Evolutionary conservation across 53 echinoderm and acorn worm species (phyloP).

Genomic region (Astropecten irregularis): DNA sequence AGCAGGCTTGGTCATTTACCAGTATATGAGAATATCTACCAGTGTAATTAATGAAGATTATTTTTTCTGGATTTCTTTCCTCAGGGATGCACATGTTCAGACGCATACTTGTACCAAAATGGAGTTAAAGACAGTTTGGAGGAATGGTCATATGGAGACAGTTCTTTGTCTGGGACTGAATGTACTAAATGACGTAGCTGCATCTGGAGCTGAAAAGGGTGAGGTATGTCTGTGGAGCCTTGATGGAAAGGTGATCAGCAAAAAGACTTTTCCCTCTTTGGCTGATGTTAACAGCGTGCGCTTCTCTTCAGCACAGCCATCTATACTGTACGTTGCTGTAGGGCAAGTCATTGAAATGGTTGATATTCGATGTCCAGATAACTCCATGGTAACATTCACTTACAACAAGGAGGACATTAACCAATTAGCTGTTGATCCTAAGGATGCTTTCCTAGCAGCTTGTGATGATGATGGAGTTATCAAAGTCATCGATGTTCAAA

Average conservation of each 20-base stretch:
- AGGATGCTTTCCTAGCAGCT: conserved; percentile 56
- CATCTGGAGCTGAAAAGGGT: conserved; percentile 52
- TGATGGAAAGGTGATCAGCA: conserved; percentile 10
- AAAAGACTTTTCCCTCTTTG: background rate
- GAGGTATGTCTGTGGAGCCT: conserved; percentile 58
- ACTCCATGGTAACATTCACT: background rate
- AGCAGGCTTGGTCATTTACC: too few species aligned
- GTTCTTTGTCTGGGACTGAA: conserved; percentile 43
- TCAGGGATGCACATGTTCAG: too few species aligned
- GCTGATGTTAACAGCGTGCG: conserved; percentile 53
- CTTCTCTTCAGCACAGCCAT: conserved; percentile 39
- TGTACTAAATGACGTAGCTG: background rate
- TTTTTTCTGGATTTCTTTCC: too few species aligned
- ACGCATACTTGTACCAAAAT: too few species aligned
- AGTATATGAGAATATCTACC: too few species aligned
- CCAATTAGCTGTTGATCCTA: conserved; percentile 47
- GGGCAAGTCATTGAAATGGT: conserved; percentile 21
- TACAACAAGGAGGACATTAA: conserved; percentile 64
- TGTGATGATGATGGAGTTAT: conserved; percentile 61
- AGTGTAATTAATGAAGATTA: too few species aligned
- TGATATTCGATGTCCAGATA: conserved; percentile 37
- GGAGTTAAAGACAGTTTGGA: conserved; percentile 46
- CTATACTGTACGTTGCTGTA: conserved; percentile 35
- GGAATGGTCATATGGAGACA: conserved; percentile 57
- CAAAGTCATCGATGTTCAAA: conserved; percentile 48